phyloP scores from a whole-genome alignment of 2,797 vertebrate genomes.

The Lepus townsendii region DNA sequence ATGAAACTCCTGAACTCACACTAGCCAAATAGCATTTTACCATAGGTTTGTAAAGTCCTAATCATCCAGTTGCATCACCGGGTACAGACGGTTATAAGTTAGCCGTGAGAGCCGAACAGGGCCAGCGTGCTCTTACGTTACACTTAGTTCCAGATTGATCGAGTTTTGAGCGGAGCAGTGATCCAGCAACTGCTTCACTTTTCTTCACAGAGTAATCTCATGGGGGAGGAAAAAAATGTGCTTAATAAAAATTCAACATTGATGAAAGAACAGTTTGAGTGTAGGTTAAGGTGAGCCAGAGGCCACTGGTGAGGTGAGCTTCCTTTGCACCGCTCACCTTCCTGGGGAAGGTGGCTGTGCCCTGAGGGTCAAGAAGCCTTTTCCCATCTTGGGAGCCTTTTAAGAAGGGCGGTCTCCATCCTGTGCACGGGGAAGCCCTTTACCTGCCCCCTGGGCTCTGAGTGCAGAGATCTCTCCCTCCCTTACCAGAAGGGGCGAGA shows the following conservation, averaged over 20 bases:
- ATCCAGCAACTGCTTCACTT: conserved; percentile 10
- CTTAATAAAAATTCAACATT: not conserved
- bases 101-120: not conserved
- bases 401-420: not conserved
- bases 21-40: conserved; percentile 39
- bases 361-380: not conserved
- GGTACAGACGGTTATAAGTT: not conserved
- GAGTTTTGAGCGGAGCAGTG: conserved; percentile 37
- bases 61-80: not conserved
- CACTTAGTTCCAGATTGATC: conserved; percentile 38
- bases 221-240: not conserved
- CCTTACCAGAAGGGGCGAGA: not conserved
- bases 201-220: conserved; percentile 56
- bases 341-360: not conserved
- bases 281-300: not conserved
- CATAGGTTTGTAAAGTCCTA: not conserved
- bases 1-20: not conserved
- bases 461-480: not conserved
- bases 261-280: conserved; percentile 24
- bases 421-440: too few species aligned
- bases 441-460: accelerated
- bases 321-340: not conserved
- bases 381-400: not conserved
- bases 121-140: not conserved
- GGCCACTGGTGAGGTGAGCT: not conserved